Conservation (phyloP, 1,140 invertebrate genomes). For the Archivesica marissinica region DNA sequence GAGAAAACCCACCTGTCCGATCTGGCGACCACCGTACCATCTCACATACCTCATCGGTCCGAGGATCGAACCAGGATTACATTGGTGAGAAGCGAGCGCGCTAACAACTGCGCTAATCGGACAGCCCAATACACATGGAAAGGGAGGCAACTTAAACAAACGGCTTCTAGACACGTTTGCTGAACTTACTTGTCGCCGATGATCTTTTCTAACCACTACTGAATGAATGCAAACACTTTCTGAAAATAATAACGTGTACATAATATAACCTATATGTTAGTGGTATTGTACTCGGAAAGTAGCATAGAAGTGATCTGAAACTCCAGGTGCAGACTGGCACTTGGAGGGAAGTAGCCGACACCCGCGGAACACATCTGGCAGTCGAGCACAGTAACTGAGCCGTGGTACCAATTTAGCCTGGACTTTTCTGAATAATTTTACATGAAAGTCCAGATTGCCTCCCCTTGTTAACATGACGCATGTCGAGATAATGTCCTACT, state of each 20-base stretch:
- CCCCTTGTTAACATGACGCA: too few species aligned
- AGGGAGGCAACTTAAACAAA: too few species aligned
- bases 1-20: too few species aligned
- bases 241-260: constrained; percentile 24
- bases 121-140: too few species aligned
- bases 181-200: constrained; percentile 64
- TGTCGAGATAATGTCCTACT: too few species aligned
- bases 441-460: background rate
- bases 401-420: background rate
- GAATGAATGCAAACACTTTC: constrained; percentile 69
- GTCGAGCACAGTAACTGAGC: background rate
- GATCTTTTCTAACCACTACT: constrained; percentile 61
- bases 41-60: too few species aligned
- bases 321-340: background rate
- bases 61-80: too few species aligned
- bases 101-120: too few species aligned
- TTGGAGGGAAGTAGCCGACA: background rate
- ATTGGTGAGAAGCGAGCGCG: too few species aligned
- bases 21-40: too few species aligned
- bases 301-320: background rate
- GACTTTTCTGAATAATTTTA: background rate
- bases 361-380: background rate
- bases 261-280: background rate
- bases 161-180: too few species aligned
- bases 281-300: background rate